Evolutionary conservation across 1,140 invertebrate species (phyloP), one percentile per base, ranked within the genome.

Genomic region (Drosophila triauraria): DNA sequence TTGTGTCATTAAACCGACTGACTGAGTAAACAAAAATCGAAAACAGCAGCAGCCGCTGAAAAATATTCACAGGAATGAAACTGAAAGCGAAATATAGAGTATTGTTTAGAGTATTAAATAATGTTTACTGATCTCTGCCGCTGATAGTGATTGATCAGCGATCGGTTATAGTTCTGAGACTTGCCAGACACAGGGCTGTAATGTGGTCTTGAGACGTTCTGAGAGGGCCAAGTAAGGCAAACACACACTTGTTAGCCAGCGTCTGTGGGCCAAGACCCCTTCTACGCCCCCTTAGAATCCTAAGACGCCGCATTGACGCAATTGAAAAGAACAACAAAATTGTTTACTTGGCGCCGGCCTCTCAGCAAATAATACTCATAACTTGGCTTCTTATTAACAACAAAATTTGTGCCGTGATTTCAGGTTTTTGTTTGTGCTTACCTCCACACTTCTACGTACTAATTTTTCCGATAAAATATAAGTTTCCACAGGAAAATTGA

Each of bases 261-360:
- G 17, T 35, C 44, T 35, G 46, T 65, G 72, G 38, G 20, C 47
- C 59, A 46, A 58, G 23, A 50, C 50, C 61, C 35, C 43, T 35
- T 65, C 38, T 57, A 51, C 32, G 15, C 40, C 67, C 64, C 20
- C 47, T 35, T 20, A 17, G 15, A 17, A 35, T 9, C 10, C 53
- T 43, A n/a, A 70, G 53, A 51, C 6, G 20, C 62, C 65, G 25
- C 84, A 84, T 87, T 87, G 85, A 87, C 84, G 84, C 70, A 81
- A 85, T 71, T 75, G 80, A 82, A 83, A 79, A 79, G 69, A 75
- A 79, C 58, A 87, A 79, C 68, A 82, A 86, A 30, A 69, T 38
- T 56, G 63, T 70, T 82, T 83, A 54, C 58, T 61, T 62, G 46
- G 23, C 35, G 40, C 64, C 42, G 17, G 48, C 32, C 42, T 40